Evolutionary conservation across 2,888 invertebrate genomes (phyloP).

Genomic region (Diarsia brunnea): DNA sequence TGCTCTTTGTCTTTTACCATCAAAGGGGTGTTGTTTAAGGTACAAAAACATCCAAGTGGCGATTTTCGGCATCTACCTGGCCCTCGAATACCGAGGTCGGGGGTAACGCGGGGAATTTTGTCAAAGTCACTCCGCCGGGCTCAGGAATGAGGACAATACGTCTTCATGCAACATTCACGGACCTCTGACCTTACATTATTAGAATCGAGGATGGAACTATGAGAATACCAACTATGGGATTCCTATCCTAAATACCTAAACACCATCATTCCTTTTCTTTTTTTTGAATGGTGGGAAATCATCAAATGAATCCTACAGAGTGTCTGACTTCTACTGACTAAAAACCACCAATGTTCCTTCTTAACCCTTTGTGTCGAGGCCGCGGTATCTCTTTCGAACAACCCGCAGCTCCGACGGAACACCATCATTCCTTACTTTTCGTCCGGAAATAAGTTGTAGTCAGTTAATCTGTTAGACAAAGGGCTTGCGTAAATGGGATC

Average conservation of each 20-base stretch:
- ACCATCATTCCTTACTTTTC: constrained; percentile 61
- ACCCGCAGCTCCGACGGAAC: too few species aligned
- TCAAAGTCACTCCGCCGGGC: constrained; percentile 81
- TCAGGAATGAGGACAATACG: constrained; percentile 81
- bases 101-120: constrained; percentile 79
- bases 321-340: too few species aligned
- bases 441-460: constrained; percentile 35
- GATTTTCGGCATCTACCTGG: constrained; percentile 65
- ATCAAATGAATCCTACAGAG: too few species aligned
- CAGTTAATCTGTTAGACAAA: constrained; percentile 55
- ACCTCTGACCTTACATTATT: constrained; percentile 79
- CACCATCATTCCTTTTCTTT: constrained; percentile 50
- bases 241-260: constrained; percentile 70
- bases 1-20: constrained; percentile 60
- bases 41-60: constrained; percentile 63
- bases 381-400: too few species aligned
- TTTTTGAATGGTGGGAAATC: too few species aligned
- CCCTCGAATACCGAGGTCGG: constrained; percentile 55
- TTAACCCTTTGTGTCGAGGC: too few species aligned
- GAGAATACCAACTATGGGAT: constrained; percentile 78
- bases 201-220: constrained; percentile 78
- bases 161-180: constrained; percentile 86
- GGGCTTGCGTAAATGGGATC: constrained; percentile 54
- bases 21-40: constrained; percentile 56
- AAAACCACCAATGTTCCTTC: too few species aligned